These are phyloP conservation scores for Adela reaumurella DNA, from an alignment of 2,888 invertebrate species.

Conservation along the genomic window DNA sequence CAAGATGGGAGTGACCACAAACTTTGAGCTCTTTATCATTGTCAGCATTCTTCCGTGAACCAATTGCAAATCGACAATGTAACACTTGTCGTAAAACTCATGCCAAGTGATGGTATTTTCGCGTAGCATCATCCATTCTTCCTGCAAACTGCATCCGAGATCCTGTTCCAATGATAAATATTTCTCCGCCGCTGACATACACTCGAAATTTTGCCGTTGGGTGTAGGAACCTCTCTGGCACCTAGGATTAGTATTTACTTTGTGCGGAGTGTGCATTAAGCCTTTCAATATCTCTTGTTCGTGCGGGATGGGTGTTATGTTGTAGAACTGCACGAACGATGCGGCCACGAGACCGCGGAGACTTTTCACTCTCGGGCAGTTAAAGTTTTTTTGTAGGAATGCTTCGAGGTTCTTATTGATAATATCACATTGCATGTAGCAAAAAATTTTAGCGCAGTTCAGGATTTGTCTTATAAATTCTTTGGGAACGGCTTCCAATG, in stretches of 20 bases:
- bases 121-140: slow-evolving; percentile 32
- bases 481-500: slow-evolving; percentile 53
- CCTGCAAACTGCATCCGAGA: slow-evolving; percentile 39
- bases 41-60: slow-evolving; percentile 49
- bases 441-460: slow-evolving; percentile 63
- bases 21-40: slow-evolving; percentile 59
- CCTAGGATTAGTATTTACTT: slow-evolving; percentile 42
- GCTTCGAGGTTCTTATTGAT: slow-evolving; percentile 65
- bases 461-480: slow-evolving; percentile 64
- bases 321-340: slow-evolving; percentile 57
- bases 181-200: slow-evolving; percentile 45
- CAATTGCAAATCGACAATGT: slow-evolving; percentile 25
- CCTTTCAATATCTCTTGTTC: slow-evolving; percentile 48
- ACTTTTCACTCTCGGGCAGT: slow-evolving; percentile 27
- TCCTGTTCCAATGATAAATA: slow-evolving; percentile 35
- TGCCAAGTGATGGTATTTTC: slow-evolving; percentile 31
- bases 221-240: slow-evolving; percentile 56
- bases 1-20: slow-evolving; percentile 48
- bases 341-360: slow-evolving; percentile 49
- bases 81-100: slow-evolving; percentile 18
- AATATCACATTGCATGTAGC: slow-evolving; percentile 62
- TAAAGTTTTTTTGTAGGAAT: slow-evolving; percentile 49
- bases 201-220: slow-evolving; percentile 46
- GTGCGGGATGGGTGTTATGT: slow-evolving; percentile 46
- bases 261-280: slow-evolving; percentile 36